Conservation (phyloP, 2,888 invertebrate genomes). For the Scaptomyza flava region DNA sequence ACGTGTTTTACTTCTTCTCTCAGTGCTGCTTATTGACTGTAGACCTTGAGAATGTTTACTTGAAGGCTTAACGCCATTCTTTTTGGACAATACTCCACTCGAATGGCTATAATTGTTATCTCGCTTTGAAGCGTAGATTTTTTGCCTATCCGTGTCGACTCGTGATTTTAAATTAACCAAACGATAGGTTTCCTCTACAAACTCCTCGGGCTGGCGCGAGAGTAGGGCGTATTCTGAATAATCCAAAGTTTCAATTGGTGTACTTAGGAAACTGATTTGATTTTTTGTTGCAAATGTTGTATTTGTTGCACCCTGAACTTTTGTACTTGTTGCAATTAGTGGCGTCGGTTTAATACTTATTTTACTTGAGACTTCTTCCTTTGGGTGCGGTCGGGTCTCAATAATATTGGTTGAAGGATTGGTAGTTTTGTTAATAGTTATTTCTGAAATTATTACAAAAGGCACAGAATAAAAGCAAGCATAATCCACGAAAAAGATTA, state of each 20-base stretch:
- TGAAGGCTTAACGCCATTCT: constrained; percentile 93
- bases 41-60: constrained; percentile 95
- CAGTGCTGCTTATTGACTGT: constrained; percentile 87
- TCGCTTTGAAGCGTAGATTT: constrained; percentile 84
- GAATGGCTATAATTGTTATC: constrained; percentile 90
- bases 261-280: constrained; percentile 32
- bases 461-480: not conserved
- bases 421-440: constrained; percentile 34
- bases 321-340: constrained; percentile 28
- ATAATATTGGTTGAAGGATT: constrained; percentile 63
- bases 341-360: constrained; percentile 72
- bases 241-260: constrained; percentile 87
- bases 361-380: constrained; percentile 53
- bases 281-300: constrained; percentile 28
- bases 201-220: constrained; percentile 93
- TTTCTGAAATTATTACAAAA: constrained; percentile 45
- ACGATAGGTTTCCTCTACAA: constrained; percentile 93
- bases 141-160: constrained; percentile 51
- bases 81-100: constrained; percentile 91
- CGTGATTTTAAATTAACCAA: constrained; percentile 90
- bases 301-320: constrained; percentile 39
- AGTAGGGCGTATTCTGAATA: constrained; percentile 94
- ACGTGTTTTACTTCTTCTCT: constrained; percentile 85
- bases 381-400: constrained; percentile 70
- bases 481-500: not conserved